These are phyloP conservation scores for Ariopsis seemanni DNA, from an alignment of 2,113 vertebrate species.

Conservation along the genomic window DNA sequence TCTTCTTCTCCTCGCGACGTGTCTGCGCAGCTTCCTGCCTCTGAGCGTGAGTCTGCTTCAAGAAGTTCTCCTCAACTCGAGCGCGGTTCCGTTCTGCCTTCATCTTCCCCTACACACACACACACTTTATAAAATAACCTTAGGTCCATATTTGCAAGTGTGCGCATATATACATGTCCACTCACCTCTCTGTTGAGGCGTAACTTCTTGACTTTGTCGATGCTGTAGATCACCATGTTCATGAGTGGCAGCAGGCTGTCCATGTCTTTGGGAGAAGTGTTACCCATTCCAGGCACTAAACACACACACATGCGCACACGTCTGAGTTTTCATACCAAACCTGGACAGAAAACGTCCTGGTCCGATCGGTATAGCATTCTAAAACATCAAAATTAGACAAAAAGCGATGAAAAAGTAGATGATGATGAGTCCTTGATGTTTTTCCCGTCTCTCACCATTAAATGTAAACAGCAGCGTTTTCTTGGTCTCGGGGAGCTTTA, in stretches of 20 bases:
- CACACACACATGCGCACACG: not conserved
- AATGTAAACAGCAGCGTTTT: conserved; percentile 99
- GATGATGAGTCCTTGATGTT: not conserved
- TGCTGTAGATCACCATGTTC: conserved; percentile 99
- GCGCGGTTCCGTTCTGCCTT: conserved; percentile 95
- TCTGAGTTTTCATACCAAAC: not conserved
- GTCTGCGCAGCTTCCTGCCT: conserved; percentile 96
- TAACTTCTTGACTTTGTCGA: conserved; percentile 97
- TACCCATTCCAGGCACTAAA: conserved; percentile 95
- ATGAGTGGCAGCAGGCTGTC: conserved; percentile 92
- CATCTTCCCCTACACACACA: conserved; percentile 84
- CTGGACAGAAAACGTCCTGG: not conserved
- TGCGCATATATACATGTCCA: not conserved
- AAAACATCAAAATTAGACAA: not conserved
- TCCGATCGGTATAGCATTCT: not conserved
- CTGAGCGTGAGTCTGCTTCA: conserved; percentile 95
- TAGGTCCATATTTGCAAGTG: too few relatives aligned
- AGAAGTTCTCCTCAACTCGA: conserved; percentile 96
- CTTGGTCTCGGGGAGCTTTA: conserved; percentile 98
- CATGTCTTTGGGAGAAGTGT: conserved; percentile 99
- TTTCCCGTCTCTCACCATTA: conserved; percentile 79
- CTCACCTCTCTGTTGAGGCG: conserved; percentile 96
- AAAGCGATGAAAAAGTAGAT: not conserved
- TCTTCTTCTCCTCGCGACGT: conserved; percentile 93
- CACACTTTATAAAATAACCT: not conserved